Conservation (phyloP, 1,140 invertebrate genomes). For the Campoletis sonorensis region DNA sequence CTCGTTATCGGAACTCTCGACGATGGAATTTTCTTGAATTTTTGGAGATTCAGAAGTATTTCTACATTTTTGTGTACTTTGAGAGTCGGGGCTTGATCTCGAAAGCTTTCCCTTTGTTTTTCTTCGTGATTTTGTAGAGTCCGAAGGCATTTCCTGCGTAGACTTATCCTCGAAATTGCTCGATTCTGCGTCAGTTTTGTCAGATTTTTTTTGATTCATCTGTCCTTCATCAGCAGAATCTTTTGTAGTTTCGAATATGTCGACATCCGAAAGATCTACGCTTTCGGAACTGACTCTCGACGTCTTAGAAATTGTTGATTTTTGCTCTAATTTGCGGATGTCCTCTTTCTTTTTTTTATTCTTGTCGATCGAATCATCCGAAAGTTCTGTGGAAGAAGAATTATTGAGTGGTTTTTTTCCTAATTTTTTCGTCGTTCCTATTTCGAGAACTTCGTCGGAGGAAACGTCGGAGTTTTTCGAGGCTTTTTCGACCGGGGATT, state of each 20-base stretch:
- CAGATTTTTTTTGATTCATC: background rate
- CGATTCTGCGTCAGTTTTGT: background rate
- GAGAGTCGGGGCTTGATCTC: background rate
- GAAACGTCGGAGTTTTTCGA: background rate
- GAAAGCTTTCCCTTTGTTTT: background rate
- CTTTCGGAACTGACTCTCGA: background rate
- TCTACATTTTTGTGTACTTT: background rate
- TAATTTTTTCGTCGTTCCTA: background rate
- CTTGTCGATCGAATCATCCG: background rate
- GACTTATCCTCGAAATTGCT: background rate
- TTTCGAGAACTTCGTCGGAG: background rate
- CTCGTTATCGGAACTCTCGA: background rate
- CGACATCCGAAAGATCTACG: background rate
- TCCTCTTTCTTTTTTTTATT: background rate
- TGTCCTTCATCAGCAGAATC: background rate
- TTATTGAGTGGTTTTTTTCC: background rate
- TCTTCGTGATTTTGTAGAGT: background rate
- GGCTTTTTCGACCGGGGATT: background rate
- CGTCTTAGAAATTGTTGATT: background rate
- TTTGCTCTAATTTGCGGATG: background rate
- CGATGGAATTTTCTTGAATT: background rate
- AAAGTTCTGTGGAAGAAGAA: background rate
- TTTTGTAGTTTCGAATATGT: conserved; percentile 18
- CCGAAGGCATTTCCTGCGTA: background rate
- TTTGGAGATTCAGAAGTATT: background rate